Conservation (phyloP, 2,113 vertebrate species). For the Pelecanus crispus region DNA sequence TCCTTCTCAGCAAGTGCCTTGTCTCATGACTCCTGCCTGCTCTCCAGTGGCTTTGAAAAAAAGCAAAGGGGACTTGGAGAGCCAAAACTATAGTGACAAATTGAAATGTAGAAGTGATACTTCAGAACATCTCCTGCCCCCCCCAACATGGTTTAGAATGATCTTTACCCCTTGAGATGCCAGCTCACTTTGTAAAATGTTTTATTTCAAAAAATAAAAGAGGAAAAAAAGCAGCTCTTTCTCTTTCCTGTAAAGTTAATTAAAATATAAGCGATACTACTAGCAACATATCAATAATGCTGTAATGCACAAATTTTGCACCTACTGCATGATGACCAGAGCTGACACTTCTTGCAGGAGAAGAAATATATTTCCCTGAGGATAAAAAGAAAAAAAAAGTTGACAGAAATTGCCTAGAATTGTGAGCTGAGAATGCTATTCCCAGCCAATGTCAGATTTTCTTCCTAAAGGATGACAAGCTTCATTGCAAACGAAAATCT, state of each 20-base stretch:
- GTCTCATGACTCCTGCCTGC: background rate
- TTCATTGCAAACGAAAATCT: background rate
- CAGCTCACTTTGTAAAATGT: background rate
- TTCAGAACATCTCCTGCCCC: background rate
- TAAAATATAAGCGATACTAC: background rate
- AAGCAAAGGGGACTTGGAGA: background rate
- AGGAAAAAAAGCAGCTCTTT: background rate
- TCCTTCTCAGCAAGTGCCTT: background rate
- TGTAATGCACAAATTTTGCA: constrained; percentile 22
- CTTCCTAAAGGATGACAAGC: background rate
- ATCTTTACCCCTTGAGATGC: background rate
- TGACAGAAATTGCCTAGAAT: background rate
- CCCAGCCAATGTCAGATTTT: background rate
- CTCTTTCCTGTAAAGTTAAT: constrained; percentile 36
- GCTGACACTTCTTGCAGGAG: background rate
- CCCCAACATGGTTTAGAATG: fast-evolving
- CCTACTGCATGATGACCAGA: background rate
- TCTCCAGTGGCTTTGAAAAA: background rate
- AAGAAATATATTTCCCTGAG: constrained; percentile 13
- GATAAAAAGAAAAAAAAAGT: background rate
- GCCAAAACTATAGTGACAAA: background rate
- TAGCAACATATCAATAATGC: background rate
- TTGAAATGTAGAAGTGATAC: background rate
- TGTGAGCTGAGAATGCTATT: background rate
- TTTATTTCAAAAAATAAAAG: background rate